Conservation (phyloP, 2,113 vertebrate genomes). For the Corvus hawaiiensis region DNA sequence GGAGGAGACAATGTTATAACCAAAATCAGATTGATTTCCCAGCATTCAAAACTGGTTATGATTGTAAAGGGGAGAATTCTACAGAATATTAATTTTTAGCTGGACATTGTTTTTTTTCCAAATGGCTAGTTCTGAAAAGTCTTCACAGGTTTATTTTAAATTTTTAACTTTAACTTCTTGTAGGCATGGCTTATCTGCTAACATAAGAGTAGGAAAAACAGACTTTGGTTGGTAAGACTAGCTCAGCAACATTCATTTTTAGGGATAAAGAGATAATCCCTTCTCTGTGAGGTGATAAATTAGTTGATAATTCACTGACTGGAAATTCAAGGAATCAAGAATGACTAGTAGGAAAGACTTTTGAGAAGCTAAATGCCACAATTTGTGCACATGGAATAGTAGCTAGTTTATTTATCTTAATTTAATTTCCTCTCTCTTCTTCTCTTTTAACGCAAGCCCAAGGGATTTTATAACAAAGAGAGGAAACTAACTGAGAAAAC, state of each 20-base stretch:
- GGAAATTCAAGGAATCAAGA: conserved; percentile 10
- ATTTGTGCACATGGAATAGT: background rate
- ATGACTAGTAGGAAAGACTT: background rate
- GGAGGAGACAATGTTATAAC: background rate
- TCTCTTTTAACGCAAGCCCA: background rate
- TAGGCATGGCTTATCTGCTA: background rate
- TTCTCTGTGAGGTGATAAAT: conserved; percentile 24
- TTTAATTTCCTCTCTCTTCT: background rate
- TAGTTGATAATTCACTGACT: conserved; percentile 60
- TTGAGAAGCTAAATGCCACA: background rate
- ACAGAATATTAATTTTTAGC: background rate
- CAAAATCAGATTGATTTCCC: background rate
- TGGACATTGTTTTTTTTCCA: background rate
- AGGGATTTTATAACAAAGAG: background rate
- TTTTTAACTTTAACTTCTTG: background rate
- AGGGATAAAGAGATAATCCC: conserved; percentile 43
- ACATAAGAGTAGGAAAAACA: background rate
- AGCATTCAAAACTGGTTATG: background rate
- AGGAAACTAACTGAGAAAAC: background rate
- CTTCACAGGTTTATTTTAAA: background rate
- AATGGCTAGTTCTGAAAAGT: background rate
- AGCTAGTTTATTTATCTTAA: background rate
- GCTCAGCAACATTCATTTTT: conserved; percentile 48
- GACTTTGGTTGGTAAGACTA: conserved; percentile 16
- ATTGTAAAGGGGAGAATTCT: background rate